phyloP scores from a whole-genome alignment of 2,113 vertebrate species.

The Trachemys scripta region DNA sequence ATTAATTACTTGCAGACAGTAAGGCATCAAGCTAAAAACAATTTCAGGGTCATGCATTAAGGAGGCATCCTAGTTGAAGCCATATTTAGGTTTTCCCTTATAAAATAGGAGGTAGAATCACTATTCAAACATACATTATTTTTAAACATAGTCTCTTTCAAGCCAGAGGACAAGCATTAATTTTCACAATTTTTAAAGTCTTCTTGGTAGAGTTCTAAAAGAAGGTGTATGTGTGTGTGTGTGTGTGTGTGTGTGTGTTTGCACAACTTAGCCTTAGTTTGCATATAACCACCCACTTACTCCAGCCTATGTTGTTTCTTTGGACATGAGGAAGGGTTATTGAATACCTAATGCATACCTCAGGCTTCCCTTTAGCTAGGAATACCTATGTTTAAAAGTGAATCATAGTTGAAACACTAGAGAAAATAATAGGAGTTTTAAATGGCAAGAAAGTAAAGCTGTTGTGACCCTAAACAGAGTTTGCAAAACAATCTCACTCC shows the following conservation, averaged over 20 bases:
- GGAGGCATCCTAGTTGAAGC: background rate
- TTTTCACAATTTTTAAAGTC: background rate
- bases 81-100: background rate
- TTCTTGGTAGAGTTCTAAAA: background rate
- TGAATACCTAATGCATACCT: background rate
- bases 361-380: background rate
- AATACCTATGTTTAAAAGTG: background rate
- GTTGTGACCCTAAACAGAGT: too few species aligned
- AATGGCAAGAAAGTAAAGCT: too few species aligned
- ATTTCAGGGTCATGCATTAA: background rate
- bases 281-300: rapidly evolving
- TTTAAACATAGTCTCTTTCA: background rate
- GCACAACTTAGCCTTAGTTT: rapidly evolving
- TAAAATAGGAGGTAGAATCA: background rate
- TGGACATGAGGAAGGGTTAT: background rate
- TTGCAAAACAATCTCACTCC: too few species aligned
- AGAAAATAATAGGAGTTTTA: background rate
- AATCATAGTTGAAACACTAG: background rate
- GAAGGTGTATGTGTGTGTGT: too few species aligned
- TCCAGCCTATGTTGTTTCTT: background rate
- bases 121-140: background rate
- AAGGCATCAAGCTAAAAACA: background rate
- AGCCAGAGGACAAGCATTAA: background rate
- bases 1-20: background rate
- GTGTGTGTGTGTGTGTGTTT: too few species aligned